Conservation (phyloP, 1,140 invertebrate genomes). For the Caerostris darwini region DNA sequence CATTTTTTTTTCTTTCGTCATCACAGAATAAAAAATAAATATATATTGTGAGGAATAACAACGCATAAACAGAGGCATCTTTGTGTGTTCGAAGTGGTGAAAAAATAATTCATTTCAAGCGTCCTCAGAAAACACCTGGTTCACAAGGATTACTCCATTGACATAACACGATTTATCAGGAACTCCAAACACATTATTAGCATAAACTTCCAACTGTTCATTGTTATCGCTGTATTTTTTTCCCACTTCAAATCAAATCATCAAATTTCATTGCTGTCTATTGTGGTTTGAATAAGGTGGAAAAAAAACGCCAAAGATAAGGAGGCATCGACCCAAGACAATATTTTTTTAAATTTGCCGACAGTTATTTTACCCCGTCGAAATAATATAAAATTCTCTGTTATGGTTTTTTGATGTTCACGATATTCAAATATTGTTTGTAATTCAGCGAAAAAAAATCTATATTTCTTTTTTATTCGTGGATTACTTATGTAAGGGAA, state of each 20-base stretch:
- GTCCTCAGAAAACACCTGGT: background rate
- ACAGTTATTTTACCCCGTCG: background rate
- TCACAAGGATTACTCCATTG: background rate
- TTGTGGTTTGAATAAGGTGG: background rate
- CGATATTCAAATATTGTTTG: background rate
- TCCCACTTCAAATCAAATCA: background rate
- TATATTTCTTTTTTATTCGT: background rate
- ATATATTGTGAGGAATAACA: no score
- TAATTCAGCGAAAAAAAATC: background rate
- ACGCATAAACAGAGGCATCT: background rate
- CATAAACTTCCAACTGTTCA: no score
- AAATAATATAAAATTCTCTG: background rate
- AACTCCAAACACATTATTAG: no score
- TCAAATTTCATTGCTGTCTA: background rate
- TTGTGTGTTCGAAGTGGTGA: background rate
- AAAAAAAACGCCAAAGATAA: background rate
- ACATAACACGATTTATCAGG: background rate
- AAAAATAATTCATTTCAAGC: background rate
- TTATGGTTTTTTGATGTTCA: background rate
- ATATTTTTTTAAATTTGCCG: background rate
- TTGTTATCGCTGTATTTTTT: background rate
- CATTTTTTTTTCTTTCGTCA: no score
- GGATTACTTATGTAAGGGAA: no score
- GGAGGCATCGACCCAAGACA: background rate
- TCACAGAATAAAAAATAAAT: no score